phyloP scores from a whole-genome alignment of 2,888 invertebrate species.

The Chorisops tibialis region DNA sequence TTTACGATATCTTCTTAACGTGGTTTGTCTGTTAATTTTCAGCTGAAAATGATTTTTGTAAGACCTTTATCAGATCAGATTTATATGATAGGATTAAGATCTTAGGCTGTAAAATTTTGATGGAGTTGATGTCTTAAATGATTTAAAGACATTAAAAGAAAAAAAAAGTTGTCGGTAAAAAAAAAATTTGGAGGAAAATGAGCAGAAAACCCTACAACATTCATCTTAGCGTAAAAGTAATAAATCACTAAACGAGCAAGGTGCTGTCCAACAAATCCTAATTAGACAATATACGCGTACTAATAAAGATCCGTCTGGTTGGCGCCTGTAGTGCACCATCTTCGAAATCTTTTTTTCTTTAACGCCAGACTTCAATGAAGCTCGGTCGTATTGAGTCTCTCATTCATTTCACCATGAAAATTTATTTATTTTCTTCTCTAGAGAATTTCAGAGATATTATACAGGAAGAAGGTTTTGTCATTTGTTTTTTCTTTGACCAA shows the following conservation, averaged over 20 bases:
- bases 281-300: slow-evolving; percentile 29
- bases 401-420: not conserved
- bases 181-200: slow-evolving; percentile 2
- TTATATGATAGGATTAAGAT: slow-evolving; percentile 16
- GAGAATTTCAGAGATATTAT: not conserved
- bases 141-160: slow-evolving; percentile 16
- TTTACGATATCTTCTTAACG: no score
- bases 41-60: not conserved
- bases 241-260: slow-evolving; percentile 29
- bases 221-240: slow-evolving; percentile 19
- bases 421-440: not conserved
- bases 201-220: not conserved
- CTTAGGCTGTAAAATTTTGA: slow-evolving; percentile 20
- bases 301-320: slow-evolving; percentile 29
- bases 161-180: not conserved
- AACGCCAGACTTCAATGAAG: no score
- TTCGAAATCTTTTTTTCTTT: not conserved
- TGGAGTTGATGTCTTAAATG: slow-evolving; percentile 20
- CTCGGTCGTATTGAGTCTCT: not conserved
- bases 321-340: slow-evolving; percentile 28
- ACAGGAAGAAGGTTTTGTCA: no score
- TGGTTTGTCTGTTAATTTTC: slow-evolving; percentile 20
- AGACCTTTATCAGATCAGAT: not conserved
- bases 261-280: slow-evolving; percentile 32
- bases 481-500: no score